Conservation (phyloP, 2,888 invertebrate genomes). For the Chalcosyrphus nemorum region DNA sequence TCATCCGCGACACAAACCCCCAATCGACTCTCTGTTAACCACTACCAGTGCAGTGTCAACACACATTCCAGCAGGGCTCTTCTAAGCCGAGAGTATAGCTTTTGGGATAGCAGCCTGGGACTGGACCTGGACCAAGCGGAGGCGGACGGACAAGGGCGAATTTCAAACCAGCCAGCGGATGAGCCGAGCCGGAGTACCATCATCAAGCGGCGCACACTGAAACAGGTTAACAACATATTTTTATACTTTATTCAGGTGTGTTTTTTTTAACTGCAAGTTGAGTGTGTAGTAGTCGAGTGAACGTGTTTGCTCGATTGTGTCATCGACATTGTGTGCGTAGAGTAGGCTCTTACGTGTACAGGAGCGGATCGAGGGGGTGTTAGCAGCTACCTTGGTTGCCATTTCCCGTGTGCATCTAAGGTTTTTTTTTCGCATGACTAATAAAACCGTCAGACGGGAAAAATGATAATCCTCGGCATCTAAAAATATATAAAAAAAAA, state of each 20-base stretch:
- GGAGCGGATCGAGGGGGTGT: constrained; percentile 16
- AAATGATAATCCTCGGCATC: constrained; percentile 47
- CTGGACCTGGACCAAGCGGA: constrained; percentile 28
- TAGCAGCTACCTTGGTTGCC: background rate
- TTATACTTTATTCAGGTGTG: constrained; percentile 64
- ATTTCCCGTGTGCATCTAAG: background rate
- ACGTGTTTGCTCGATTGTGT: constrained; percentile 54
- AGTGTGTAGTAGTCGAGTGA: constrained; percentile 28
- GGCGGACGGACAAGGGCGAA: no score
- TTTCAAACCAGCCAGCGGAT: constrained; percentile 35
- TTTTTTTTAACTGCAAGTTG: constrained; percentile 3
- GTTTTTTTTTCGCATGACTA: constrained; percentile 36
- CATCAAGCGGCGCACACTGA: constrained; percentile 38
- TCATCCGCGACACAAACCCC: constrained; percentile 15
- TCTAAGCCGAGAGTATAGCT: constrained; percentile 33
- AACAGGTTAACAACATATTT: constrained; percentile 57
- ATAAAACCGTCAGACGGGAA: constrained; percentile 64
- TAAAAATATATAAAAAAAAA: constrained; percentile 63
- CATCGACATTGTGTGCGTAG: constrained; percentile 36
- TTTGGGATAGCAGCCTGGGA: constrained; percentile 25
- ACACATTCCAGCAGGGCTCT: constrained; percentile 58
- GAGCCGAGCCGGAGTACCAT: constrained; percentile 25
- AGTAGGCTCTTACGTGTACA: constrained; percentile 12
- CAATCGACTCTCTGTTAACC: background rate
- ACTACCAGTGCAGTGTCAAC: constrained; percentile 25